Conservation (phyloP, 1,140 invertebrate species). For the Apolygus lucorum region DNA sequence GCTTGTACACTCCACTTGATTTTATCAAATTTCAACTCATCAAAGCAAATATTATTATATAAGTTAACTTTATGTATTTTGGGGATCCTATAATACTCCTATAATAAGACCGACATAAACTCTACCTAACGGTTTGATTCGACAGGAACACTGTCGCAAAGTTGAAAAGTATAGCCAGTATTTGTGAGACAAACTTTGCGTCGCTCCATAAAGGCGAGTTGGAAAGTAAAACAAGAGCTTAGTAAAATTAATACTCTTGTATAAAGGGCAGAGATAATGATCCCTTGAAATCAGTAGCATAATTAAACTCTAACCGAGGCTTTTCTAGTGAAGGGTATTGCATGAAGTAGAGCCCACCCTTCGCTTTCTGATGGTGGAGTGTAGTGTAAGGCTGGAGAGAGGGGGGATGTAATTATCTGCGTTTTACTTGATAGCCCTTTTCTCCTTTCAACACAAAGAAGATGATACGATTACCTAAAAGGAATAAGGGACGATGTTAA, state of each 20-base stretch:
- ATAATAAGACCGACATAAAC: too few relatives aligned
- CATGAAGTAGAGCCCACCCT: background rate
- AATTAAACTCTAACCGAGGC: background rate
- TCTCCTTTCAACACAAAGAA: slow-evolving; percentile 1
- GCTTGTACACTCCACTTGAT: too few relatives aligned
- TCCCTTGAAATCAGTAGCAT: slow-evolving; percentile 6
- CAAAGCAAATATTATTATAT: too few relatives aligned
- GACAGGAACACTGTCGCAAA: too few relatives aligned
- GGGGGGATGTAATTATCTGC: slow-evolving; percentile 15
- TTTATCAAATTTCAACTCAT: too few relatives aligned
- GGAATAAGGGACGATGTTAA: background rate
- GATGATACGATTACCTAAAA: slow-evolving; percentile 12
- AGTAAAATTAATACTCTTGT: slow-evolving; percentile 12
- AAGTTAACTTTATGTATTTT: too few relatives aligned
- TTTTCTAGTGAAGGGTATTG: background rate
- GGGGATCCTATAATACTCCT: too few relatives aligned
- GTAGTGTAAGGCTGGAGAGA: background rate
- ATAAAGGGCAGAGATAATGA: slow-evolving; percentile 11
- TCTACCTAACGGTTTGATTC: too few relatives aligned
- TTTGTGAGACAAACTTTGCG: too few relatives aligned
- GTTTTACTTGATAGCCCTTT: slow-evolving; percentile 13
- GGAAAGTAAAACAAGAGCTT: background rate
- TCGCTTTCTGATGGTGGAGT: background rate
- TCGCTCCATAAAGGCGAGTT: too few relatives aligned
- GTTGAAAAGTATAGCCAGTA: too few relatives aligned